Evolutionary conservation across 1,140 invertebrate species (phyloP).

Genomic region (Agrypnia vestita): DNA sequence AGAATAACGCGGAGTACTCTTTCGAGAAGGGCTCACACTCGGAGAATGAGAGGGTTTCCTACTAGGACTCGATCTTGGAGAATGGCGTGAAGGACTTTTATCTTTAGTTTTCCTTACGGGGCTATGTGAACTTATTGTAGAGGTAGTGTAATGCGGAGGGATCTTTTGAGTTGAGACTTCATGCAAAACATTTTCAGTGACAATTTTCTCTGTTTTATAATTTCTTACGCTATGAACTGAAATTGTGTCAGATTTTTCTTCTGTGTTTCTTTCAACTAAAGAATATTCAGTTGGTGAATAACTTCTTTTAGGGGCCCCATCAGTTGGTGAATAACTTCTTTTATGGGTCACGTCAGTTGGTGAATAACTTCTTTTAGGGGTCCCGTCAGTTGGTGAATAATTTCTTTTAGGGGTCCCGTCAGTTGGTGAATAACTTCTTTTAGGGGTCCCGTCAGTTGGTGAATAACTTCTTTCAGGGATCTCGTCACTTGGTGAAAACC

Average conservation of each 20-base stretch:
- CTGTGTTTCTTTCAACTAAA: background rate
- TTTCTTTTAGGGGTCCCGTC: too few relatives aligned
- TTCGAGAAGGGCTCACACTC: background rate
- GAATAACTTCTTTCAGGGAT: background rate
- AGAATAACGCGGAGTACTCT: background rate
- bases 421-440: too few relatives aligned
- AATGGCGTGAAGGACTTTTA: background rate
- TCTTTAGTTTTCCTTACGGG: background rate
- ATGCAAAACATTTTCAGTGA: too few relatives aligned
- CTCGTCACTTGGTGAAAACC: too few relatives aligned
- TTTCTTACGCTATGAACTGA: too few relatives aligned
- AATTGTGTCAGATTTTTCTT: background rate
- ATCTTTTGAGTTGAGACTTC: too few relatives aligned
- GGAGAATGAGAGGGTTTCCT: background rate
- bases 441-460: background rate
- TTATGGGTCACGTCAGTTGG: background rate
- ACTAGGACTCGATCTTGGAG: background rate
- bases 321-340: background rate
- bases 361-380: slow-evolving; percentile 39
- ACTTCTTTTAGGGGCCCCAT: slow-evolving; percentile 13
- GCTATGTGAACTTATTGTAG: too few relatives aligned
- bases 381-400: background rate
- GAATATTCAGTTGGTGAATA: slow-evolving; percentile 40
- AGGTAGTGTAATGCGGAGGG: too few relatives aligned
- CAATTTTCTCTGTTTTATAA: too few relatives aligned